Conservation (phyloP, 2,113 vertebrate species). For the Scomber colias region DNA sequence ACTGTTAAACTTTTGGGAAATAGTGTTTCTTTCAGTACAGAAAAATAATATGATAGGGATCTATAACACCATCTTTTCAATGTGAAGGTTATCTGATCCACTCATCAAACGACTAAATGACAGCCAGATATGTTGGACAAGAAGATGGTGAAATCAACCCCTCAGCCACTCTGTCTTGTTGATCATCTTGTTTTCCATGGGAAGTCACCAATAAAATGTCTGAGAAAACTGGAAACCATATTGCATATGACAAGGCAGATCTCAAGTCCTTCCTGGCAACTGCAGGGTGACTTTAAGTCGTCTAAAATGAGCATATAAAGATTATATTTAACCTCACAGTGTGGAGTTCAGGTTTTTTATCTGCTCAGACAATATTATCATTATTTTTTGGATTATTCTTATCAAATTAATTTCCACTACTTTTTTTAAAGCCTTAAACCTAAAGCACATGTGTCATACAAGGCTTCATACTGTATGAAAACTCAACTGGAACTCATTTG, state of each 20-base stretch:
- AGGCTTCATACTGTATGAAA: too few species aligned
- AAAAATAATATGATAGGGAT: conserved; percentile 50
- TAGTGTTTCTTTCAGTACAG: conserved; percentile 24
- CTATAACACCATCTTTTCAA: conserved; percentile 35
- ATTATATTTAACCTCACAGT: too few species aligned
- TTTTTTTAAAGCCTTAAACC: too few species aligned
- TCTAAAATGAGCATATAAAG: background rate
- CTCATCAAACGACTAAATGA: conserved; percentile 33
- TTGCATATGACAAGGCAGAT: background rate
- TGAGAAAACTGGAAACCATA: conserved; percentile 8
- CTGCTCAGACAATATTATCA: too few species aligned
- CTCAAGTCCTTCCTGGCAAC: background rate
- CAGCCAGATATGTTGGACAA: conserved; percentile 31
- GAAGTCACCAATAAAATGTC: conserved; percentile 45
- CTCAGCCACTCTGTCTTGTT: background rate
- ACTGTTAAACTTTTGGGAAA: conserved; percentile 44
- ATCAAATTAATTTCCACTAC: too few species aligned
- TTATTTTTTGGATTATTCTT: too few species aligned
- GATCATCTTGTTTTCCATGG: conserved; percentile 38
- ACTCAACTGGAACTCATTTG: too few species aligned
- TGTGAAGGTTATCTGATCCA: conserved; percentile 31
- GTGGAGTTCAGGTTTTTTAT: too few species aligned
- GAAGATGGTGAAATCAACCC: conserved; percentile 43
- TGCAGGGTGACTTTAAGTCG: background rate
- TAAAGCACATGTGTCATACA: background rate